Base-by-base conservation (phyloP, 2,888 invertebrate species). In the Drosophila fulvimacula region DNA sequence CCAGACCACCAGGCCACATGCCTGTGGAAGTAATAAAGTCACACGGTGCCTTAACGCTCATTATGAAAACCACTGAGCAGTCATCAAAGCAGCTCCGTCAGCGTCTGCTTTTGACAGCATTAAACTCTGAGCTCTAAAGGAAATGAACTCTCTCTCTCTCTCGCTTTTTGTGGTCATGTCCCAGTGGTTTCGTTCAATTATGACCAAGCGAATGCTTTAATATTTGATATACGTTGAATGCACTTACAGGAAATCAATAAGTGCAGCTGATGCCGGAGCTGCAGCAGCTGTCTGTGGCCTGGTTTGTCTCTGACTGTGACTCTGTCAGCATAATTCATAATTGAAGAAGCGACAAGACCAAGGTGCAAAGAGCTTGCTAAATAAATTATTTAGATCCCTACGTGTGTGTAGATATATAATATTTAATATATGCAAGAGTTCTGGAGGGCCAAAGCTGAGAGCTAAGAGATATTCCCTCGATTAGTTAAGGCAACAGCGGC, bases 131-230 rank as follows among this genome's bases (percentile, higher is more conserved):
- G 49, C 42, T 9, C 49, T 24, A 61, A 53, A 34, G 65, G 55
- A 67, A 44, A 53, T 64, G 52, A 67, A 61, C 55, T 67, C 55
- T 53, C 27, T 67, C 55, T 53, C 27, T 27, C 27, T 5, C 3
- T 7, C 19, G 5, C 19, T 51, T 51, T 62, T 61, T 69, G 65
- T 49, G 72, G 67, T 69, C 73, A 64, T 67, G 62, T 44, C 58
- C 60, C 62, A 71, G 88, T 66, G 87, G 84, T 62, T 82, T 46
- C 66, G 67, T 74, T 76, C 68, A 81, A 84, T 87, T 88, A 79
- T 71, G 75, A 60, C 41, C 52, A 19, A 36, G 69, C 53, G 68
- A 58, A 63, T 56, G 64, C 49, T 72, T 85, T 57, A 72, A 82
- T 82, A 74, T 72, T 85, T 62, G 13, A 76, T 61, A 24, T 10